phyloP scores from a whole-genome alignment of 2,113 vertebrate genomes.

The Suncus etruscus region DNA sequence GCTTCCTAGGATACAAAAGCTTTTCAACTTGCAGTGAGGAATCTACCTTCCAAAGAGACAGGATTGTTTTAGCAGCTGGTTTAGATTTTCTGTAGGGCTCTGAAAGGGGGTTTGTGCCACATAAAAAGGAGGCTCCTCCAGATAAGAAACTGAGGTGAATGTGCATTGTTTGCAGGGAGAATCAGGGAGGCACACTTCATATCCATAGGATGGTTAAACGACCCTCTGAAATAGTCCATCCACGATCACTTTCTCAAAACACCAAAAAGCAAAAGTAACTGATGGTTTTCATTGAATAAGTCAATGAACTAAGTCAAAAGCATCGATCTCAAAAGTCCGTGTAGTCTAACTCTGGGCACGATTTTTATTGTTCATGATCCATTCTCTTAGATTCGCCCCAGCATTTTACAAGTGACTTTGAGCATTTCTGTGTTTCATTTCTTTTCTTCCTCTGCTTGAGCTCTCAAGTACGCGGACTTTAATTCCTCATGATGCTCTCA shows the following conservation, averaged over 20 bases:
- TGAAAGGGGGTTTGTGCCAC: neutral
- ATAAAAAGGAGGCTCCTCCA: neutral
- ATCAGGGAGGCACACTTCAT: neutral
- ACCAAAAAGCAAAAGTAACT: neutral
- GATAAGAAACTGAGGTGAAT: neutral
- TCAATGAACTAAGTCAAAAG: neutral
- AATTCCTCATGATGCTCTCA: neutral
- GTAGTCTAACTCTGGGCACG: neutral
- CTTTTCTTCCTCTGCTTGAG: neutral
- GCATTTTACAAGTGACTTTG: neutral
- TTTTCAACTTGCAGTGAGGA: constrained; percentile 21
- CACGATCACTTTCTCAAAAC: constrained; percentile 40
- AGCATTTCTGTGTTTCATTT: neutral
- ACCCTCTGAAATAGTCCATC: neutral
- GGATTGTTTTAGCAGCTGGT: neutral
- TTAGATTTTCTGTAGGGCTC: neutral
- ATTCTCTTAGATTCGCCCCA: neutral
- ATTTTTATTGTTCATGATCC: neutral
- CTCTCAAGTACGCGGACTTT: neutral
- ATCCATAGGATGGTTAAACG: neutral
- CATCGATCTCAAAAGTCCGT: neutral
- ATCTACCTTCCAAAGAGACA: constrained; percentile 5
- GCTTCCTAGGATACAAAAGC: neutral
- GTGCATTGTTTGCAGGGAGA: neutral
- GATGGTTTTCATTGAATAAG: neutral